Conservation (phyloP, 2,888 invertebrate species). For the Diaprepes abbreviatus region DNA sequence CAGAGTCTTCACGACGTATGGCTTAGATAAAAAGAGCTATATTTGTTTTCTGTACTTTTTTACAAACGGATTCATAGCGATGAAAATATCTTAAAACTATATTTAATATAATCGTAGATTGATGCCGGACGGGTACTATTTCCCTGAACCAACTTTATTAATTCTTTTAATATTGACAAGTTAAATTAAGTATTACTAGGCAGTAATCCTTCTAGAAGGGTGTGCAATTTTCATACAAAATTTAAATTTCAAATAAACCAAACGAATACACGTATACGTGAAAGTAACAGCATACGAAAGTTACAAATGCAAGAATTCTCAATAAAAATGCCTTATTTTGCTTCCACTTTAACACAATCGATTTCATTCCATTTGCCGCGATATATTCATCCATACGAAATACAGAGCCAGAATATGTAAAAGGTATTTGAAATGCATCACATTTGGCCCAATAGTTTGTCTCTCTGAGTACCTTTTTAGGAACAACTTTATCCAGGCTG, state of each 20-base stretch:
- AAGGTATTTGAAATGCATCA: conserved; percentile 66
- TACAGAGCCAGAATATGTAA: conserved; percentile 64
- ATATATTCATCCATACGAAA: conserved; percentile 63
- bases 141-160: too few relatives aligned
- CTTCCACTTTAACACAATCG: conserved; percentile 50
- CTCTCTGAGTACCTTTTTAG: conserved; percentile 66
- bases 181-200: too few relatives aligned
- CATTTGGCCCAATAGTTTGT: conserved; percentile 67
- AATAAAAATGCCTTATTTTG: conserved; percentile 9
- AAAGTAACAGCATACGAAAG: conserved; percentile 36
- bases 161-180: too few relatives aligned
- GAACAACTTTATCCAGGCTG: conserved; percentile 62
- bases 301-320: conserved; percentile 47
- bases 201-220: too few relatives aligned
- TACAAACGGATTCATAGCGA: too few relatives aligned
- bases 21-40: too few relatives aligned
- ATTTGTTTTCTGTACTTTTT: too few relatives aligned
- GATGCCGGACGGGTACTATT: too few relatives aligned
- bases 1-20: too few relatives aligned
- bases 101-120: too few relatives aligned
- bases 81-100: too few relatives aligned
- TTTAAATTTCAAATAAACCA: conserved; percentile 3
- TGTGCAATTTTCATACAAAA: background rate
- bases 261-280: background rate
- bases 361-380: conserved; percentile 57